A percentile compares a stretch with the other conserved stretches of the same genome.
These are phyloP conservation scores for Nezara viridula DNA, from an alignment of 2,888 invertebrate genomes.

Conservation along the genomic window DNA sequence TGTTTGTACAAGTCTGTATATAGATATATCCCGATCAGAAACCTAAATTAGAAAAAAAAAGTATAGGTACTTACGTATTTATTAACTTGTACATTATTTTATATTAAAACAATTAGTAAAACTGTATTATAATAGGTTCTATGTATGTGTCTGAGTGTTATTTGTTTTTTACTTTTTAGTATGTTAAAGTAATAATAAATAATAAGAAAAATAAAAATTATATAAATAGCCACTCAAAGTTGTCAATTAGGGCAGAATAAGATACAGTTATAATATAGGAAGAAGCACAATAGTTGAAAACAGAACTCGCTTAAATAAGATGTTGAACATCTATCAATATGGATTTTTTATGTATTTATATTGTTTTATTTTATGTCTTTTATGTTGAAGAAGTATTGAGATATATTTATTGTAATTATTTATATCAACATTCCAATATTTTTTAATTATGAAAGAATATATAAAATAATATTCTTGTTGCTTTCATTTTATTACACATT, in stretches of 20 bases:
- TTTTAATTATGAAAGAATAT: constrained; percentile 45
- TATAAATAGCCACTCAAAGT: background rate
- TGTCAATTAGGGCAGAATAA: constrained; percentile 6
- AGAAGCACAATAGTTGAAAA: background rate
- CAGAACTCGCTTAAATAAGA: background rate
- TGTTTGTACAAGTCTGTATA: constrained; percentile 10
- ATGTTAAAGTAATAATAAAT: background rate
- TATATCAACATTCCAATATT: constrained; percentile 40
- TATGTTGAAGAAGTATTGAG: constrained; percentile 29
- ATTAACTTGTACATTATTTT: constrained; percentile 43
- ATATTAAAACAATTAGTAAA: constrained; percentile 20
- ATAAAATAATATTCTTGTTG: background rate
- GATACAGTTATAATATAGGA: background rate
- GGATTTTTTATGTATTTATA: constrained; percentile 17
- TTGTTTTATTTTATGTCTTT: constrained; percentile 22
- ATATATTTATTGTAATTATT: constrained; percentile 42
- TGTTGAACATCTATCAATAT: background rate
- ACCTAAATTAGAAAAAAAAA: constrained; percentile 19
- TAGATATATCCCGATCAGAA: background rate
- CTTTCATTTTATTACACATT: background rate
- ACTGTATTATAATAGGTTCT: constrained; percentile 30
- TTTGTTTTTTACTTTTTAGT: constrained; percentile 28
- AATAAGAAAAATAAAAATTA: background rate
- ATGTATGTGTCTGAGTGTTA: background rate
- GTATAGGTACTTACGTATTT: constrained; percentile 32